Evolutionary conservation across 2,888 invertebrate genomes (phyloP), one percentile per base, ranked within the genome.

Genomic region (Himalopsyche japonica): DNA sequence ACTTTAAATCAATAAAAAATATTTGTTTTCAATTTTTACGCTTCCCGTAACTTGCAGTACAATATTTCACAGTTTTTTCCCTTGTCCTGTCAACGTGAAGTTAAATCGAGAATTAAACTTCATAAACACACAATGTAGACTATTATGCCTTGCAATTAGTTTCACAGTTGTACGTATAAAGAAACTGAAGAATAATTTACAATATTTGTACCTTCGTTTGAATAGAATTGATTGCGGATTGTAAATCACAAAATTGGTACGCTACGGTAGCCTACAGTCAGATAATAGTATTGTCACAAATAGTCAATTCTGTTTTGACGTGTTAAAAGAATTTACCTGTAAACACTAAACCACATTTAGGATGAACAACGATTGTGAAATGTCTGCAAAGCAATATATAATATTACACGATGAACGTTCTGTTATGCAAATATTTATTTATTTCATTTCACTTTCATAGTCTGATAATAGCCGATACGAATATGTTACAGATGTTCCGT

Each of bases 111-210:
- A 84, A 78, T 24, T 15, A n/a, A 32, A n/a, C 34, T 24, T 7
- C 43, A 43, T 57, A 57, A 57, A 57, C n/a, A n/a, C 34, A 84
- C 37, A 84, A 84, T 47, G 82, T 4, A 20, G 0, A 7, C 76
- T 30, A 84, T 84, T 84, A 84, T 84, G 49, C 79, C 5, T n/a
- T 12, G 32, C 84, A 84, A 84, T 84, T 84, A 84, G 84, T 84
- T 30, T 82, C 84, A 84, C 84, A 82, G 84, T 79, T 81, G 27
- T 49, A 80, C 43, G 20, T 70, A 15, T 70, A 84, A 76, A 47
- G 34, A 80, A 30, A 49, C 24, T 79, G 37, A 70, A 76, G 20
- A 64, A 76, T 85, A 83, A 85, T 85, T 85, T 85, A 85, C 79
- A 81, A 83, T 79, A 82, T 81, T 82, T 81, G 79, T 37, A 30